Evolutionary conservation across 2,113 vertebrate genomes (phyloP).

Genomic region (Thymallus thymallus): DNA sequence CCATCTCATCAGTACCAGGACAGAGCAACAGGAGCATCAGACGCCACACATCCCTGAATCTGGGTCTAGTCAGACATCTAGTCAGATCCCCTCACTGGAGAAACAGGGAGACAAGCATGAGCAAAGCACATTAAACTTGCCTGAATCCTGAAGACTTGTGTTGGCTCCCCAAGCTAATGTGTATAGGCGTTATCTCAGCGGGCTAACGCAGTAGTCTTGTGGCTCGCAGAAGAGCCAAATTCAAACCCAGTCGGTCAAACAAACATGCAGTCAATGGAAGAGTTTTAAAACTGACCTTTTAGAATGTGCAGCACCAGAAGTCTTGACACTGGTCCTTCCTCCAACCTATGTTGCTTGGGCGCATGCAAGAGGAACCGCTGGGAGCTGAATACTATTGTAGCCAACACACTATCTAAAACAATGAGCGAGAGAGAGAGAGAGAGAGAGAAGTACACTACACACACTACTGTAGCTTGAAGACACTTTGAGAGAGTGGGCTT

Average conservation of each 20-base stretch:
- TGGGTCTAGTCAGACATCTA: background rate
- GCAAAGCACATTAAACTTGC: background rate
- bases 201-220: too few relatives aligned
- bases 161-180: too few relatives aligned
- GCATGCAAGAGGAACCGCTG: too few relatives aligned
- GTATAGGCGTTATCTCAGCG: too few relatives aligned
- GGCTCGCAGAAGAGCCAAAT: too few relatives aligned
- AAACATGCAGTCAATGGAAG: too few relatives aligned
- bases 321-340: background rate
- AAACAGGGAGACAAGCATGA: background rate
- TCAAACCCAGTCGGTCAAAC: too few relatives aligned
- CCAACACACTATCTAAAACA: too few relatives aligned
- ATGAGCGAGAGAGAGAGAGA: conserved; percentile 18
- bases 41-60: conserved; percentile 48
- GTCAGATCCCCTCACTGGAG: background rate
- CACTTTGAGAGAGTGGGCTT: background rate
- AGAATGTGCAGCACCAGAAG: conserved; percentile 1
- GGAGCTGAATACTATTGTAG: background rate
- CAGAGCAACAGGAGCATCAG: conserved; percentile 59
- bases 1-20: conserved; percentile 42
- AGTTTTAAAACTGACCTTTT: background rate
- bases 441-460: conserved; percentile 2
- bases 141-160: too few relatives aligned
- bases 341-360: background rate
- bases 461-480: background rate